These are phyloP conservation scores for Sphaeridia pumilis DNA, from an alignment of 2,888 invertebrate genomes.

Conservation along the genomic window DNA sequence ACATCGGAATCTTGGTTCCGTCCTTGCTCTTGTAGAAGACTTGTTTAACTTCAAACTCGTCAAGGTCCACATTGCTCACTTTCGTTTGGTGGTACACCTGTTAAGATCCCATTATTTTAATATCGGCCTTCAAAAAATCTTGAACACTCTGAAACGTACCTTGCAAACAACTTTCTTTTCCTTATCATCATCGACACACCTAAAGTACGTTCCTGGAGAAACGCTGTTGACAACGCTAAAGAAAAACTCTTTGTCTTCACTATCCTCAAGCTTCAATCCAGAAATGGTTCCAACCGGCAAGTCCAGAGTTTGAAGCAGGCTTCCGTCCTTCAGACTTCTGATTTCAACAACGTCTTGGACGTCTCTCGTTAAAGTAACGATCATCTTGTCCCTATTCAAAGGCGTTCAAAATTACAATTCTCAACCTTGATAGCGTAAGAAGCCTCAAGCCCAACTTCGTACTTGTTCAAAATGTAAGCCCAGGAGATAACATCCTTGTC, in stretches of 20 bases:
- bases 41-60: constrained; percentile 68
- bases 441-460: too few species aligned
- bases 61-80: constrained; percentile 8
- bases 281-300: constrained; percentile 3
- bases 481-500: too few species aligned
- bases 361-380: constrained; percentile 80
- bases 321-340: constrained; percentile 2
- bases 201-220: constrained; percentile 65
- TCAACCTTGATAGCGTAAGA: too few species aligned
- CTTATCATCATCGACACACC: constrained; percentile 75
- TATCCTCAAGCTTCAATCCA: constrained; percentile 3
- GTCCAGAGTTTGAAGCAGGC: constrained; percentile 4
- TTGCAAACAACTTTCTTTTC: constrained; percentile 41
- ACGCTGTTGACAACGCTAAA: constrained; percentile 7
- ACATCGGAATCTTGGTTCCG: constrained; percentile 91
- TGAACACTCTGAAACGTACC: too few species aligned
- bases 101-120: too few species aligned
- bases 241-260: constrained; percentile 13
- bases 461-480: too few species aligned
- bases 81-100: constrained; percentile 42
- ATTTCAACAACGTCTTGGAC: constrained; percentile 43
- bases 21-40: constrained; percentile 88
- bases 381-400: constrained; percentile 61
- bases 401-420: too few species aligned
- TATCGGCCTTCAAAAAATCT: too few species aligned